A percentile compares a stretch with the other conserved stretches of the same genome.
Conservation (phyloP, 2,888 invertebrate species). For the Eristalinus sepulchralis region DNA sequence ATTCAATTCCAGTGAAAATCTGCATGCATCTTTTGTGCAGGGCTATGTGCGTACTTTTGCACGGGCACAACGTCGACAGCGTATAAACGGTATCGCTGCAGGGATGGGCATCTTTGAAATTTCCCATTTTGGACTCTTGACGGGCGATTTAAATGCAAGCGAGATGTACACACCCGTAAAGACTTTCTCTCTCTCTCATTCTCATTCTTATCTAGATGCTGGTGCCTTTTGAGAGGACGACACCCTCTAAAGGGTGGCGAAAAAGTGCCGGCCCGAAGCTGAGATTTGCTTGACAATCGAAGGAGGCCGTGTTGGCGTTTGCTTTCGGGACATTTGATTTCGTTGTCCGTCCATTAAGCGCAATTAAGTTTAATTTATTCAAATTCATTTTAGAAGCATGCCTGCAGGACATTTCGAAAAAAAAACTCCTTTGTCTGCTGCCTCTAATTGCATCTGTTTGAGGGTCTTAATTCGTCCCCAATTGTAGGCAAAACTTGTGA, state of each 20-base stretch:
- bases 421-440: background rate
- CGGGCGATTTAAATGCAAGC: constrained; percentile 43
- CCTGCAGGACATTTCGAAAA: background rate
- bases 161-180: constrained; percentile 17
- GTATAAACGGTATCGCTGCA: background rate
- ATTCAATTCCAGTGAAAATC: background rate
- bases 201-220: constrained; percentile 1
- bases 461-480: background rate
- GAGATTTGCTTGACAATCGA: background rate
- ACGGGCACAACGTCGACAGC: too few relatives aligned
- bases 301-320: constrained; percentile 1
- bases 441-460: background rate
- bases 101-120: constrained; percentile 12
- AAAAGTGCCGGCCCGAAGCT: background rate
- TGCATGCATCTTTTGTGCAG: background rate
- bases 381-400: constrained; percentile 3
- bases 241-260: background rate
- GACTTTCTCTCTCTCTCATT: constrained; percentile 36
- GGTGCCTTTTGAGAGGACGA: background rate
- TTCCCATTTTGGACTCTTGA: constrained; percentile 37
- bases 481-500: too few relatives aligned
- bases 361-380: constrained; percentile 46
- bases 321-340: constrained; percentile 22
- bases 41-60: background rate
- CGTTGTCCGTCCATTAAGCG: constrained; percentile 3